These are phyloP conservation scores for Rhopalosiphum maidis DNA, from an alignment of 1,140 invertebrate genomes.

Conservation along the genomic window DNA sequence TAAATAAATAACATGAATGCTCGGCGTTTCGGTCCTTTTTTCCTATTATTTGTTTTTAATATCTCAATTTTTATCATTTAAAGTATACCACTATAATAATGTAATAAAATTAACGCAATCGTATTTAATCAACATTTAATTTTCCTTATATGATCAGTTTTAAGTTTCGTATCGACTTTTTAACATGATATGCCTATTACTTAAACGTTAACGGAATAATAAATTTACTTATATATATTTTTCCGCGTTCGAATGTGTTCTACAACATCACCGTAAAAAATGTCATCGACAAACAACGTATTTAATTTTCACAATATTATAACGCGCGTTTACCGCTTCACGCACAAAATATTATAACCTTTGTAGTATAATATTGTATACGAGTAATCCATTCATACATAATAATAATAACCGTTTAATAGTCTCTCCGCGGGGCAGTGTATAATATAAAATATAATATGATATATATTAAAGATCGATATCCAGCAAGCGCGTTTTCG, in stretches of 20 bases:
- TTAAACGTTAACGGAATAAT: not conserved
- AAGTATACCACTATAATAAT: not conserved
- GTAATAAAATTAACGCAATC: not conserved
- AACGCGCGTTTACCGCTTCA: not conserved
- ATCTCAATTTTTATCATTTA: not conserved
- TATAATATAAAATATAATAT: conserved; percentile 21
- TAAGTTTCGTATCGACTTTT: not conserved
- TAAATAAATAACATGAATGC: conserved; percentile 1
- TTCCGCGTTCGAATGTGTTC: not conserved
- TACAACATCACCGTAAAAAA: not conserved
- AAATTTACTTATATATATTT: not conserved
- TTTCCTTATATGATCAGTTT: not conserved
- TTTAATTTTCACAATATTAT: not conserved
- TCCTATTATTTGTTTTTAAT: not conserved
- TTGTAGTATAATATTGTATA: not conserved
- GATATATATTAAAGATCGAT: not conserved
- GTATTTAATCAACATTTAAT: not conserved
- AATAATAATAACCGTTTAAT: conserved; percentile 20
- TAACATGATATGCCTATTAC: not conserved
- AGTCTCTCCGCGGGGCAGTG: not conserved
- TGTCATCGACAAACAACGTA: not conserved
- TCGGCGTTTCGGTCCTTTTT: not conserved
- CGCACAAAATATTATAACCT: not conserved
- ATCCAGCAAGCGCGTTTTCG: conserved; percentile 14
- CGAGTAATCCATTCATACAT: conserved; percentile 6